Percentiles rank a stretch among this genome's conserved stretches.
phyloP scores from a whole-genome alignment of 2,797 vertebrate genomes.

The Centroberyx gerrardi region DNA sequence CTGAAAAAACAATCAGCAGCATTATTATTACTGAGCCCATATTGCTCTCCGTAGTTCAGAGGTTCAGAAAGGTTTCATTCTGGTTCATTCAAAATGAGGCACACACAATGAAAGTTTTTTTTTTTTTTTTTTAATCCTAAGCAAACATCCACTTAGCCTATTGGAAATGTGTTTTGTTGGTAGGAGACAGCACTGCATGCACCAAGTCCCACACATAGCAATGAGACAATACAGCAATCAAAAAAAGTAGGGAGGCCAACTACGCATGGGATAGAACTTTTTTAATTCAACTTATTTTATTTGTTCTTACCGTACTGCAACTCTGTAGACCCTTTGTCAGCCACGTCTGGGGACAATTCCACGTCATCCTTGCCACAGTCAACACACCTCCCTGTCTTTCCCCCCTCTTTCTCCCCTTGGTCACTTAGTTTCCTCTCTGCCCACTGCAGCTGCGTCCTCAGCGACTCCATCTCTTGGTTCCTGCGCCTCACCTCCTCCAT shows the following conservation, averaged over 20 bases:
- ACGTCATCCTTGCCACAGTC: constrained; percentile 57
- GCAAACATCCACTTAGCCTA: too few relatives aligned
- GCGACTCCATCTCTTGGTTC: constrained; percentile 78
- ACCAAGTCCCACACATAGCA: not conserved
- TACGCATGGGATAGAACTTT: not conserved
- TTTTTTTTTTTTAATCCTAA: not conserved
- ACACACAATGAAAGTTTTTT: not conserved
- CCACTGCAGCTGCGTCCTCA: constrained; percentile 78
- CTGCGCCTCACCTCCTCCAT: constrained; percentile 82
- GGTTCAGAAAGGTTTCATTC: not conserved
- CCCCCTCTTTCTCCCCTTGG: constrained; percentile 30
- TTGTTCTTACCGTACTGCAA: constrained; percentile 56
- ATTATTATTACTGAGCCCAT: not conserved
- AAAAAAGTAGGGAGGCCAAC: not conserved
- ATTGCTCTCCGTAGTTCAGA: not conserved
- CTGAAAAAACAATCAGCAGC: constrained; percentile 50
- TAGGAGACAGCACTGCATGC: not conserved
- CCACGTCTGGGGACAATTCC: constrained; percentile 35
- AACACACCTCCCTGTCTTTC: constrained; percentile 53
- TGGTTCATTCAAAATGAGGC: not conserved
- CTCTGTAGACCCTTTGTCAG: constrained; percentile 27
- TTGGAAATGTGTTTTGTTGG: not conserved
- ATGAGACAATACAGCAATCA: not conserved
- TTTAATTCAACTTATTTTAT: not conserved
- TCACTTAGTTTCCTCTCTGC: constrained; percentile 72